Percentiles rank a stretch among this genome's conserved stretches.
These are phyloP conservation scores for Leucozona laternaria DNA, from an alignment of 2,888 invertebrate species.

Conservation along the genomic window DNA sequence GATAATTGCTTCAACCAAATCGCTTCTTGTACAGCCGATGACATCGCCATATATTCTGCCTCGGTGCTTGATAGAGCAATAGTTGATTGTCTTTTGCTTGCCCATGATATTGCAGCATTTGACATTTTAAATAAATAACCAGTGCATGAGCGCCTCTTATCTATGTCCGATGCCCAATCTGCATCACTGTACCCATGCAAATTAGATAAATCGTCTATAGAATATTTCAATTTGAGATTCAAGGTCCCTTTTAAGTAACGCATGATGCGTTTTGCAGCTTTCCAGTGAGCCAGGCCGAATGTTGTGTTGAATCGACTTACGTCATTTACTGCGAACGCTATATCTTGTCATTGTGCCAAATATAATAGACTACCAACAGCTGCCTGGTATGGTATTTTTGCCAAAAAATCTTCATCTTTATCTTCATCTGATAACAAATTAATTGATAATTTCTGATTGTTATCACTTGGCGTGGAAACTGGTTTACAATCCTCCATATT, in stretches of 20 bases:
- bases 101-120: slow-evolving; percentile 39
- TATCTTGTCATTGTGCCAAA: slow-evolving; percentile 65
- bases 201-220: slow-evolving; percentile 19
- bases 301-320: slow-evolving; percentile 65
- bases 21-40: slow-evolving; percentile 35
- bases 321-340: slow-evolving; percentile 63
- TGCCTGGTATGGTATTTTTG: slow-evolving; percentile 61
- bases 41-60: slow-evolving; percentile 49
- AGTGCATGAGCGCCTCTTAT: not conserved
- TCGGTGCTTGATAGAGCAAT: too few relatives aligned
- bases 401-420: slow-evolving; percentile 82
- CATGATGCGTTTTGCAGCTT: slow-evolving; percentile 63
- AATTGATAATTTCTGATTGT: slow-evolving; percentile 62
- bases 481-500: slow-evolving; percentile 58
- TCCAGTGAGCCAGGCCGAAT: slow-evolving; percentile 50
- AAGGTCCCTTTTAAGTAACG: slow-evolving; percentile 22
- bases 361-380: slow-evolving; percentile 67
- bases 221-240: slow-evolving; percentile 24
- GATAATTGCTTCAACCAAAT: slow-evolving; percentile 30
- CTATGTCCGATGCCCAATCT: slow-evolving; percentile 43
- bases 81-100: slow-evolving; percentile 51
- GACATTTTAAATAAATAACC: slow-evolving; percentile 6
- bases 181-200: slow-evolving; percentile 39
- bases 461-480: slow-evolving; percentile 71
- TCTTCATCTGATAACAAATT: slow-evolving; percentile 16